These are phyloP conservation scores for Colletes latitarsis DNA, from an alignment of 1,140 invertebrate species.

Conservation along the genomic window DNA sequence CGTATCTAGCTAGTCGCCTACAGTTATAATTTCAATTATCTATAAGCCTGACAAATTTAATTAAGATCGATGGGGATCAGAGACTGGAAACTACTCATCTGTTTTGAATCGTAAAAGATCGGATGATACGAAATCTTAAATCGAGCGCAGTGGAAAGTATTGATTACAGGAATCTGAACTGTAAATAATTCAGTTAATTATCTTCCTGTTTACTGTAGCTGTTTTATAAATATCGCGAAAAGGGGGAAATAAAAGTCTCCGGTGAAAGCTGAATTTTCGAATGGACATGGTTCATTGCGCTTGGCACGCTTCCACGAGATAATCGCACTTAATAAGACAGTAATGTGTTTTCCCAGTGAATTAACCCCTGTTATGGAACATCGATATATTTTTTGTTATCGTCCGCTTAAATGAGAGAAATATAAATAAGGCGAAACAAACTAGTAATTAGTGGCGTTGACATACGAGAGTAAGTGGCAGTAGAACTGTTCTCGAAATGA, in stretches of 20 bases:
- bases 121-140: not conserved
- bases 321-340: slow-evolving; percentile 10
- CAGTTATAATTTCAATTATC: no score
- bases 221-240: no score
- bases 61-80: no score
- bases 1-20: no score
- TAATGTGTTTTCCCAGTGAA: slow-evolving; percentile 7
- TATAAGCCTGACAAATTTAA: no score
- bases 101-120: no score
- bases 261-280: not conserved
- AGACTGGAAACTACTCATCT: no score
- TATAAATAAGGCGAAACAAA: not conserved
- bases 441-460: not conserved
- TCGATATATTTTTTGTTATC: not conserved
- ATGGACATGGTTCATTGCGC: slow-evolving; percentile 14
- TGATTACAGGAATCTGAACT: not conserved
- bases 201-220: no score
- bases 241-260: not conserved
- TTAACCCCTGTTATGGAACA: not conserved
- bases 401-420: not conserved
- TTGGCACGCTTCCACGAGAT: slow-evolving; percentile 18
- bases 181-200: not conserved
- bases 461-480: no score
- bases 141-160: not conserved
- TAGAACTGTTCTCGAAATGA: no score